phyloP scores from a whole-genome alignment of 2,888 invertebrate genomes.

The Drosophila niveifrons region DNA sequence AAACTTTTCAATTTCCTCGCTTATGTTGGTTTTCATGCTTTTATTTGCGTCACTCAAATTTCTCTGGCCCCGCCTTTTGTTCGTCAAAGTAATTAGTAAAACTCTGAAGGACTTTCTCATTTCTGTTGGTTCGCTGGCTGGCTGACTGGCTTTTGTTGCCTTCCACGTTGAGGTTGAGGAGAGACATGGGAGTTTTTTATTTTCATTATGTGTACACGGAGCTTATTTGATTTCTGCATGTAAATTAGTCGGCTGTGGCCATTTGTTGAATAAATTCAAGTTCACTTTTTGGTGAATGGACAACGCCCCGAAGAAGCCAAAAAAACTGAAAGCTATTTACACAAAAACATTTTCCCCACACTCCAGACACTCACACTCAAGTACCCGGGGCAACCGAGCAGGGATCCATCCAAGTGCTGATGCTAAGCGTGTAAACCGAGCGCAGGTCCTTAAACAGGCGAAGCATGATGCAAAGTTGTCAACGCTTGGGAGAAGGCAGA shows the following conservation, averaged over 20 bases:
- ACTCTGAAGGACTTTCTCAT: slow-evolving; percentile 68
- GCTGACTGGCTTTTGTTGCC: slow-evolving; percentile 37
- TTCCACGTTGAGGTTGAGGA: slow-evolving; percentile 5
- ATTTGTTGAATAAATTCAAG: slow-evolving; percentile 72
- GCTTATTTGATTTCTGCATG: slow-evolving; percentile 78
- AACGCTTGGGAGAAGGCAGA: slow-evolving; percentile 39
- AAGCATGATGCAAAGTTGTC: slow-evolving; percentile 49
- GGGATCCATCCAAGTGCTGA: slow-evolving; percentile 53
- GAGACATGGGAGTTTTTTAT: slow-evolving; percentile 21
- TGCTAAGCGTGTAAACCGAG: slow-evolving; percentile 69
- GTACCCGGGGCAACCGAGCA: slow-evolving; percentile 27
- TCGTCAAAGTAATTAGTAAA: slow-evolving; percentile 80
- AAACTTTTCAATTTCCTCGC: slow-evolving; percentile 68
- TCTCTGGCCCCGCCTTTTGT: slow-evolving; percentile 68
- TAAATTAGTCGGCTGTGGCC: slow-evolving; percentile 74
- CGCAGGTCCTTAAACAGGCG: slow-evolving; percentile 72
- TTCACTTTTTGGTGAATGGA: slow-evolving; percentile 5
- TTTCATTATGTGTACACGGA: slow-evolving; percentile 70
- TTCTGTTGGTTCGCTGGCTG: slow-evolving; percentile 5
- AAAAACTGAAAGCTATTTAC: slow-evolving; percentile 61
- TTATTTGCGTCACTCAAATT: slow-evolving; percentile 75
- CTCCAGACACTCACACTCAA: slow-evolving; percentile 22
- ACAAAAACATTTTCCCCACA: slow-evolving; percentile 50
- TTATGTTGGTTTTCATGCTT: slow-evolving; percentile 66
- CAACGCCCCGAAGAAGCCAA: slow-evolving; percentile 49